Base-by-base conservation (phyloP, 2,888 invertebrate species). In the Sinotaia quadrata region DNA sequence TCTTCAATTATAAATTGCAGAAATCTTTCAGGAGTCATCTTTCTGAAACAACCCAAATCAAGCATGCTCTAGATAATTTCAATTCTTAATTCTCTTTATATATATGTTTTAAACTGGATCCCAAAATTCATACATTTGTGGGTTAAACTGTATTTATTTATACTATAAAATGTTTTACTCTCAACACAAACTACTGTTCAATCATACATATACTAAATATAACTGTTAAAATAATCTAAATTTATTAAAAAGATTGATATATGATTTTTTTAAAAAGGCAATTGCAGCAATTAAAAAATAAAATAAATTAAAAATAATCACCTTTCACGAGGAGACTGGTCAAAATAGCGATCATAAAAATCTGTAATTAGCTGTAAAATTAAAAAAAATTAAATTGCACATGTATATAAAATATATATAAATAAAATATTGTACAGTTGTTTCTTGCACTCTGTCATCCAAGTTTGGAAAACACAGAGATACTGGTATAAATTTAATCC, bases 291-390 rank as follows among this genome's bases (percentile, higher is more conserved):
- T 12, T 3, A 1, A 3, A 41, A 41, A n/a, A 56, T 49, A 33
- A 68, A 21, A 44, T 36, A 44, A 36, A 56, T 54, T 47, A 49
- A 58, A 78, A 65, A 66, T 41, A 60, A 69, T 70, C 72, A 82
- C 81, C 75, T 81, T 70, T 78, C 77, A 57, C 71, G 74, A 36
- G 75, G 73, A 60, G 68, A 54, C 8, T 71, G 62, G 15, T 76
- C 79, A 76, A 80, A 81, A 71, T 76, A 82, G 41, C 72, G 65
- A 51, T 73, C 73, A 73, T 83, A 81, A 69, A 81, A 36, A 18
- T 93, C 92, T 60, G 33, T 37, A 18, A 67, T 57, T 8, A 61
- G 10, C 60, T 41, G 52, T 18, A 67, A 69, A 2, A 57, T 15
- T 49, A 60, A 52, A 62, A 41, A 67, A 54, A 49, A 51, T n/a